Conservation (phyloP, 2,888 invertebrate species). For the Leptinotarsa haldemani region DNA sequence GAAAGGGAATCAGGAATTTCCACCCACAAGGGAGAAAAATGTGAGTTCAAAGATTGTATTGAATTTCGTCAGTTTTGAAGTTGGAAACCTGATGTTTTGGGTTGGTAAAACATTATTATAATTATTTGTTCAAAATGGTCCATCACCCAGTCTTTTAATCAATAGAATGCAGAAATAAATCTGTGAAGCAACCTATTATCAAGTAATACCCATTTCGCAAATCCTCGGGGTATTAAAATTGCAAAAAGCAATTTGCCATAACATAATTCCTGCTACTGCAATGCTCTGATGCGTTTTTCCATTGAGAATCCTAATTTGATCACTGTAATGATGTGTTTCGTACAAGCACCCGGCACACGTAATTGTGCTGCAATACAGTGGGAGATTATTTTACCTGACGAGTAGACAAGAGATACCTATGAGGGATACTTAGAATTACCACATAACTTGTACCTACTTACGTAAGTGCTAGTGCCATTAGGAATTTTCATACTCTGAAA, state of each 20-base stretch:
- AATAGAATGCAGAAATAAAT: too few species aligned
- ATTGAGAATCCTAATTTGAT: neutral
- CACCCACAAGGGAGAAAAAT: too few species aligned
- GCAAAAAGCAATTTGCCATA: neutral
- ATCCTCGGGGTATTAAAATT: neutral
- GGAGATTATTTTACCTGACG: constrained; percentile 1
- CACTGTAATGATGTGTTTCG: neutral
- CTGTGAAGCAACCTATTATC: too few species aligned
- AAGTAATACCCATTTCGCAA: neutral
- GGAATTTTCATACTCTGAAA: neutral
- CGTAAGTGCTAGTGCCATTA: neutral
- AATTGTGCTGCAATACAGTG: neutral
- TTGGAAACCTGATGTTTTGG: too few species aligned
- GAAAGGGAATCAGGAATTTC: too few species aligned
- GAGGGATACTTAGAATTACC: constrained; percentile 4
- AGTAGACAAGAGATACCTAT: neutral
- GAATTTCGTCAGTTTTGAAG: too few species aligned
- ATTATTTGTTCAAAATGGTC: too few species aligned
- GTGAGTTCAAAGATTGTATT: too few species aligned
- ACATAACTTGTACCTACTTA: constrained; percentile 8
- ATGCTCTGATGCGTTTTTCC: neutral
- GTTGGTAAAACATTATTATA: too few species aligned
- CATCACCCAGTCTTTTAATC: too few species aligned
- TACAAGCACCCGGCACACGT: neutral
- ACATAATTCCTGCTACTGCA: neutral